Base-by-base conservation (phyloP, 1,140 invertebrate genomes). In the Caenorhabditis tropicalis region DNA sequence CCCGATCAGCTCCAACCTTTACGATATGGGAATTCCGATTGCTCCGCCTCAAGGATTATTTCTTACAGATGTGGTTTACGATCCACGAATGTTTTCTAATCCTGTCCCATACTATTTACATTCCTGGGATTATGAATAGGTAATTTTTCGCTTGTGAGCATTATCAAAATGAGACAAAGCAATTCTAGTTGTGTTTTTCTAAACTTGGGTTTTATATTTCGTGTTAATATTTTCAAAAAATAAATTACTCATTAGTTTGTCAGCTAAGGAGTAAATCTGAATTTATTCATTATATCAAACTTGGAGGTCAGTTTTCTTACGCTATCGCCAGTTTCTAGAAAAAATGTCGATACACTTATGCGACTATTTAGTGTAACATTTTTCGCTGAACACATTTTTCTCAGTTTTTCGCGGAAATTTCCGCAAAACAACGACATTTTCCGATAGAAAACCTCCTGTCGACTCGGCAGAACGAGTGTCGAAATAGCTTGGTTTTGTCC, bases 21-120 rank as follows among this genome's bases (percentile, higher is more conserved):
- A 36, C 33, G 74, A 83, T 39, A 27, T 51, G 2, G 24, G 70
- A 16, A 65, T 89, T 36, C 70, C 39, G 9, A 19, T 83, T 31
- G 88, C 88, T 33, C 88, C 88, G 19, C 85, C 88, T 7, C 49
- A 86, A 27, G 88, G 88, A 12, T 53, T 89, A 16, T 89, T 86
- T 80, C 83, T 89, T 9, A 88, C 88, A 24, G 88, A 89, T 79
- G 88, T 89, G 15, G 87, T 88, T 2, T 89, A 89, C 70, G 87
- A 89, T 79, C 85, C 86, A 0, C n/a, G 36, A 19, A 86, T 86
- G 79, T 89, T 89, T 48, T 29, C 49, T 31, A 48, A 87, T 16
- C 88, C 88, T 12, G n/a, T 82, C 3, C 88, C 88, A 15, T 87
- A 84, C 43, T 81, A 39, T 74, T n/a, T 39, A 4, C 86, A 88